Evolutionary conservation across 2,113 vertebrate genomes (phyloP), one percentile per base, ranked within the genome.

Genomic region (Hyla sarda): DNA sequence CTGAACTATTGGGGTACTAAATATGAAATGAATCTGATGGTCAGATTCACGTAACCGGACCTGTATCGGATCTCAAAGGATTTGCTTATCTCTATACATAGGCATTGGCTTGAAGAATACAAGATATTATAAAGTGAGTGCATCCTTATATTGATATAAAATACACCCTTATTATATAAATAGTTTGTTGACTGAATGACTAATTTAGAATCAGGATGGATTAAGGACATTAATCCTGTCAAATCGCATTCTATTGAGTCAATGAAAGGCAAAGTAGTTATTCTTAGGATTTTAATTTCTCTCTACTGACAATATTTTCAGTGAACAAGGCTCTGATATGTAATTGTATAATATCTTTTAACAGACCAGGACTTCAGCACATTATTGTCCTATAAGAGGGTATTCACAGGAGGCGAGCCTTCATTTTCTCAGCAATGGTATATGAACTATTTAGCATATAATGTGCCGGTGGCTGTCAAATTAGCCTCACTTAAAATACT

Each of bases 401-500:
- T 62, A 76, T 85, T 89, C 90, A 86, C 17, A 0, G 7, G 84
- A 86, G 7, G 14, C 23, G 82, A 28, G 77, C 62, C 25, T 41
- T 80, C 83, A 60, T 92, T 71, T 87, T 87, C 76, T 58, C 47
- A 88, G 72, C 82, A 89, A 88, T 28, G 69, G 74, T 75, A 71
- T 47, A 88, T 87, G 50, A 89, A 89, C 48, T 87, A 90, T 91
- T 94, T 93, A 93, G 90, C 91, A 94, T 90, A 92, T 89, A 92
- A 89, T 75, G 25, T 90, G 92, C 92, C 88, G 47, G 80, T 87
- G 90, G 91, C 90, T 94, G 92, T 92, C 90, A 94, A 95, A 93
- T 94, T 90, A 94, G 90, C 91, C 93, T 95, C 79, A 78, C 94
- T 89, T 93, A 88, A 96, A 95, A 96, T 91, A 91, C 90, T 92